These are phyloP conservation scores for Eclectus roratus DNA, from an alignment of 2,113 vertebrate genomes.

Conservation along the genomic window DNA sequence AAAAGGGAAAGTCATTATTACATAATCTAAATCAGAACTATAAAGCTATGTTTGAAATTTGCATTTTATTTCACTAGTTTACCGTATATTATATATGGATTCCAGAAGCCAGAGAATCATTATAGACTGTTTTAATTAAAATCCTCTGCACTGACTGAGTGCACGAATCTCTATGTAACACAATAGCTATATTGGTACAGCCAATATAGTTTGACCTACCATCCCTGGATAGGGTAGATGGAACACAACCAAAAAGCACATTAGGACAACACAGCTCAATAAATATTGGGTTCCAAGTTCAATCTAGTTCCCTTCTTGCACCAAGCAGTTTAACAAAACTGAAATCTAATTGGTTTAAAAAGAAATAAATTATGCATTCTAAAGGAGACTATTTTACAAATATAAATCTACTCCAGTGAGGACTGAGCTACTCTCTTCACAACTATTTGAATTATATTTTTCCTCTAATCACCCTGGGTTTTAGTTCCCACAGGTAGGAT, in stretches of 20 bases:
- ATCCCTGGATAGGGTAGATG: neutral
- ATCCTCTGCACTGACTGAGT: neutral
- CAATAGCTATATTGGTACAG: neutral
- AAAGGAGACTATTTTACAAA: neutral
- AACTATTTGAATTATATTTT: neutral
- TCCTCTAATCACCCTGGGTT: neutral
- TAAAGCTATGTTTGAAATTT: neutral
- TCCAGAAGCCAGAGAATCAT: neutral
- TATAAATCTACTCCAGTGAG: neutral
- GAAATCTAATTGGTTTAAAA: neutral
- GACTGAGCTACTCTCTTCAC: neutral
- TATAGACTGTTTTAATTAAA: neutral
- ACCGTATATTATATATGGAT: neutral
- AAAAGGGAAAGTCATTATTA: neutral
- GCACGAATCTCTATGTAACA: neutral
- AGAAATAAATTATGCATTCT: neutral
- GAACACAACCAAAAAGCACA: neutral
- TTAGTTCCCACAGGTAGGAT: neutral
- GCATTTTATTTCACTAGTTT: neutral
- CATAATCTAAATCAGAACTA: neutral
- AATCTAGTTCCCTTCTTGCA: neutral
- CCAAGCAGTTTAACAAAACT: neutral
- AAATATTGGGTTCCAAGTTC: constrained; percentile 25
- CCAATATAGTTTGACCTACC: neutral
- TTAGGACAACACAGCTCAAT: neutral